Evolutionary conservation across 2,113 vertebrate genomes (phyloP).

Genomic region (Macquaria ambigua): DNA sequence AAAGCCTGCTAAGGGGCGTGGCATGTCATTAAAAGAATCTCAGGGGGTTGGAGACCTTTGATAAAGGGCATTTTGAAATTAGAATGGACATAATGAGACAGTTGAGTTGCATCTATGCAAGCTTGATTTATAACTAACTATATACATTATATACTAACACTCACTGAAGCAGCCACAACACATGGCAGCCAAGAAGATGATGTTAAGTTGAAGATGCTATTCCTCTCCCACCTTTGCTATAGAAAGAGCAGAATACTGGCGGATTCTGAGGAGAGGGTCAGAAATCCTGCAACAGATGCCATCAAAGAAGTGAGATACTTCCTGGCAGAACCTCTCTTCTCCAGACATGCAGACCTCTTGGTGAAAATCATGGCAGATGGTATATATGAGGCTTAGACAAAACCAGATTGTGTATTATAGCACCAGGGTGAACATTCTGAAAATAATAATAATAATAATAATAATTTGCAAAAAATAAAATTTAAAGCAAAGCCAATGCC

Average conservation of each 20-base stretch:
- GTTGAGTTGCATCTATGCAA: no score
- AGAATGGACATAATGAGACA: no score
- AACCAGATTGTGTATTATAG: constrained; percentile 15
- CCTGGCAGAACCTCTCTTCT: constrained; percentile 9
- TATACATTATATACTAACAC: no score
- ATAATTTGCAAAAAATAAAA: not conserved
- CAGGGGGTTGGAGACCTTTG: no score
- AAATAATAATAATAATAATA: not conserved
- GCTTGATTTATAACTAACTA: not conserved
- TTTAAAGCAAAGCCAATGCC: not conserved
- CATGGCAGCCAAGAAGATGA: not conserved
- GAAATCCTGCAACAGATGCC: constrained; percentile 44
- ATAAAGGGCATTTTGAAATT: no score
- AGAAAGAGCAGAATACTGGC: not conserved
- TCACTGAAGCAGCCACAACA: not conserved
- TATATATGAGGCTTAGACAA: constrained; percentile 1
- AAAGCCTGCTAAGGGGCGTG: no score
- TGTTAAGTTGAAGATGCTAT: not conserved
- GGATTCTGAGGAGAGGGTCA: not conserved
- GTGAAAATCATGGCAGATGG: constrained; percentile 42
- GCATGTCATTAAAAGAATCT: no score
- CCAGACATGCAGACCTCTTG: not conserved
- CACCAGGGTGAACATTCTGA: not conserved
- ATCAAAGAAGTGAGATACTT: not conserved
- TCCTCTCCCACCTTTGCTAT: not conserved